Base-by-base conservation (phyloP, 2,113 vertebrate genomes). In the Rhinogobius similis region DNA sequence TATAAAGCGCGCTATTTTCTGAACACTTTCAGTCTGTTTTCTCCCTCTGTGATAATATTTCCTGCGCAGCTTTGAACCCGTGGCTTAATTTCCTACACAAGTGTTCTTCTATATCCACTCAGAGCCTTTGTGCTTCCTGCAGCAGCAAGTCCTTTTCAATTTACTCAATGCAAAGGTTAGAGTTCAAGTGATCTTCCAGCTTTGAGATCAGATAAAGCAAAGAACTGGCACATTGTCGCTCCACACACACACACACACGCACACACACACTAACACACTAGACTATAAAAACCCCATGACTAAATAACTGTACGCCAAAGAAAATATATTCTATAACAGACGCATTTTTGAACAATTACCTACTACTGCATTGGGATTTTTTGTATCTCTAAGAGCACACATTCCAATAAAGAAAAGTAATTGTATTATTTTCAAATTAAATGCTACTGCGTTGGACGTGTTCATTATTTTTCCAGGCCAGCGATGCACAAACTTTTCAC, bases 131-230 rank as follows among this genome's bases (percentile, higher is more conserved):
- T 61, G 58, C 29, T 36, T 61, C 20, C 58, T 21, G 20, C 27
- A 61, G 58, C 58, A 61, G 29, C 58, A 36, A 61, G 58, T 61
- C 58, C 58, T 61, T 61, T 61, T 61, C 58, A 61, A 61, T 61
- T 61, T 61, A 50, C 67, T n/a, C 56, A 50, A 65, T 44, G 62
- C 71, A 44, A 62, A 77, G 77, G 70, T 82, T 24, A 69, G 73
- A 59, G 36, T 56, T 83, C 80, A 79, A 71, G 62, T 65, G 56
- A 27, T 70, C 55, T 68, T 13, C 63, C 50, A 62, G 38, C 69
- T 56, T 4, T 0, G 62, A 64, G 70, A 73, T 71, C 61, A 29
- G n/a, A 68, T 71, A 46, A 70, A 44, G 58, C 56, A 18, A 74
- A 39, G 55, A 56, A 48, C 41, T n/a, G 10, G 21, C 46, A 72